Percentiles rank a stretch among this genome's conserved stretches.
Evolutionary conservation across 2,797 vertebrate genomes (phyloP).

Genomic region (Anguilla marmorata): DNA sequence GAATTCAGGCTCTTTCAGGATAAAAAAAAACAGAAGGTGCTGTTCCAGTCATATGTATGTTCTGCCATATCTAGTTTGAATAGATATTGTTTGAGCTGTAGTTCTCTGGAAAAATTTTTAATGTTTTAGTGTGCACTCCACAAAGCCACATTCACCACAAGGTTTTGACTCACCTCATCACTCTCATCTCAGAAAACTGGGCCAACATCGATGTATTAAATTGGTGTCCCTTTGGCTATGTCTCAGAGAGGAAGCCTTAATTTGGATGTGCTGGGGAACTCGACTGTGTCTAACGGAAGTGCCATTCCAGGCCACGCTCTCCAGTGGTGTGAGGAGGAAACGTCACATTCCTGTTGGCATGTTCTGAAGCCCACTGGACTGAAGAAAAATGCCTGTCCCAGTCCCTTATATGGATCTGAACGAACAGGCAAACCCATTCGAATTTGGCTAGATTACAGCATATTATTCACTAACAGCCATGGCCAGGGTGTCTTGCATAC

Average conservation of each 20-base stretch:
- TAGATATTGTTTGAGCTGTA: neutral
- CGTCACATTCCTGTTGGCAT: neutral
- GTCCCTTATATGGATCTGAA: neutral
- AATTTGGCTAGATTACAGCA: neutral
- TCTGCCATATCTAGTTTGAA: neutral
- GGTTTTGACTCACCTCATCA: neutral
- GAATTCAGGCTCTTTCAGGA: neutral
- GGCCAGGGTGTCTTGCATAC: neutral
- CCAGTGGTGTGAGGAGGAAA: neutral
- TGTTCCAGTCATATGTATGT: neutral
- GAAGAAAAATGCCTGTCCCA: neutral
- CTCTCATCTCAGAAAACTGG: slow-evolving; percentile 58
- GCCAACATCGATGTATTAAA: slow-evolving; percentile 60
- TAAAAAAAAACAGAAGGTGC: neutral
- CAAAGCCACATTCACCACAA: neutral
- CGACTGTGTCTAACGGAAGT: neutral
- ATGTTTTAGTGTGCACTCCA: neutral
- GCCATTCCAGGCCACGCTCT: neutral
- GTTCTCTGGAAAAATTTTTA: neutral
- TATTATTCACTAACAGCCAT: neutral
- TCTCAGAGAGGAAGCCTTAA: slow-evolving; percentile 44
- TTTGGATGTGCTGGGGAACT: slow-evolving; percentile 37
- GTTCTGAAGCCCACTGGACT: neutral
- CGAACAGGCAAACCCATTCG: neutral
- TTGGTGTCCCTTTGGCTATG: slow-evolving; percentile 48